Conservation (phyloP, 1,140 invertebrate genomes). For the Rhagoletis zephyria region DNA sequence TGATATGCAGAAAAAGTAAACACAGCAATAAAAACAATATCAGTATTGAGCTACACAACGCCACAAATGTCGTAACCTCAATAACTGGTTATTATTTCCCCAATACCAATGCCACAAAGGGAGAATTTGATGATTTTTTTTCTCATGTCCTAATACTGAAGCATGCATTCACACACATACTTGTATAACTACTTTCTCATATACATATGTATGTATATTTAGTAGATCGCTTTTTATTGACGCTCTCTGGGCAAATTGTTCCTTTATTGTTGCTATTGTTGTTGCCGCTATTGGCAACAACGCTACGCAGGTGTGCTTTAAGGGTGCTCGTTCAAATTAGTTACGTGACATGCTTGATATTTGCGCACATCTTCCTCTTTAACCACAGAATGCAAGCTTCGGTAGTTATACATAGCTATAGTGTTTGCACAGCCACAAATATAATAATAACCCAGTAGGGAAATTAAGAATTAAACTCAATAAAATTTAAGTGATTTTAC, state of each 20-base stretch:
- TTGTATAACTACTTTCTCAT: too few relatives aligned
- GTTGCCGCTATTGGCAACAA: background rate
- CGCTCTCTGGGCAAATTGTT: background rate
- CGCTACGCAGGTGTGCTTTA: slow-evolving; percentile 25
- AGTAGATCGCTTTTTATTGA: background rate
- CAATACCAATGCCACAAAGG: background rate
- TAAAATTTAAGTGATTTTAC: too few relatives aligned
- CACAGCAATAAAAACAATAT: too few relatives aligned
- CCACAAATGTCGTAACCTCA: background rate
- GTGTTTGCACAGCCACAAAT: background rate
- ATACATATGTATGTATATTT: too few relatives aligned
- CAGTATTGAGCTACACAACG: too few relatives aligned
- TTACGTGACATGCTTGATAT: slow-evolving; percentile 48
- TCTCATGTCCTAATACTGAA: too few relatives aligned
- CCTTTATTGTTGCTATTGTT: background rate
- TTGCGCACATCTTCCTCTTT: background rate
- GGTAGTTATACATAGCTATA: background rate
- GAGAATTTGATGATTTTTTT: too few relatives aligned
- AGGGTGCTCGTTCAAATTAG: slow-evolving; percentile 43
- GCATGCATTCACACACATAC: too few relatives aligned
- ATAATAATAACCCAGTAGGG: background rate
- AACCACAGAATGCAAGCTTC: background rate
- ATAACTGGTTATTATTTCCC: background rate
- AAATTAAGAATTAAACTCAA: background rate
- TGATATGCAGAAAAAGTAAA: background rate